A percentile compares a stretch with the other conserved stretches of the same genome.
These are phyloP conservation scores for Hippocampus barbouri DNA, from an alignment of 2,113 vertebrate genomes.

Conservation along the genomic window DNA sequence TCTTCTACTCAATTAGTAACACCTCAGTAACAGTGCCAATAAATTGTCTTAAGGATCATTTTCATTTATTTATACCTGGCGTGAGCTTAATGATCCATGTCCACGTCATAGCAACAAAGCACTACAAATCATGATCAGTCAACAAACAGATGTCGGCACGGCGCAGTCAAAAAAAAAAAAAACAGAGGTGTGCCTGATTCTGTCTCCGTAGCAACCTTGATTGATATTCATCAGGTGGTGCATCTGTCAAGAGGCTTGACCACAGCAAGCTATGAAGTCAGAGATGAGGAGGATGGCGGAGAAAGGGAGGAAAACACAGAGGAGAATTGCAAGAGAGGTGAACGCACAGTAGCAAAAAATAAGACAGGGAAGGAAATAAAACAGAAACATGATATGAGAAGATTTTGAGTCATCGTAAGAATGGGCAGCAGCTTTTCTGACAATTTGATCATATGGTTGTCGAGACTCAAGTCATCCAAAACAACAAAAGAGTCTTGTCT, in stretches of 20 bases:
- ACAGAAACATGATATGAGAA: background rate
- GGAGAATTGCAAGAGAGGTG: conserved; percentile 35
- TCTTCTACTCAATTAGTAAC: conserved; percentile 55
- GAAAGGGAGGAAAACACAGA: conserved; percentile 32
- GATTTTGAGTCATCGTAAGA: conserved; percentile 20
- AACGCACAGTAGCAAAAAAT: conserved; percentile 32
- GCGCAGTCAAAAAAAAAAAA: conserved; percentile 15
- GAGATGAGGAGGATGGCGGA: conserved; percentile 22
- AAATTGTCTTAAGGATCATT: conserved; percentile 20
- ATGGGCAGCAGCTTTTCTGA: conserved; percentile 18
- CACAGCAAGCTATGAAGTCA: conserved; percentile 69
- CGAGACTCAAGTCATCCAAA: background rate
- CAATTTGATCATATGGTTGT: conserved; percentile 25
- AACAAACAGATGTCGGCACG: background rate
- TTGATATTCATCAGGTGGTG: conserved; percentile 83
- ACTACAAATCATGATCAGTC: conserved; percentile 8
- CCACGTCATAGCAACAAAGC: conserved; percentile 26
- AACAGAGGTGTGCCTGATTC: conserved; percentile 39
- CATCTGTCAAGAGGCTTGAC: conserved; percentile 72
- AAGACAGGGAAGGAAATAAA: conserved; percentile 11
- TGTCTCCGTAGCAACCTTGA: conserved; percentile 82
- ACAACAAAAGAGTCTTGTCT: conserved; percentile 21
- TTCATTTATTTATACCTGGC: conserved; percentile 16
- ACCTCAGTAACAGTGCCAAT: conserved; percentile 40
- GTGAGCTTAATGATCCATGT: conserved; percentile 22